Base-by-base conservation (phyloP, 2,113 vertebrate species). In the Oreochromis spilurus region DNA sequence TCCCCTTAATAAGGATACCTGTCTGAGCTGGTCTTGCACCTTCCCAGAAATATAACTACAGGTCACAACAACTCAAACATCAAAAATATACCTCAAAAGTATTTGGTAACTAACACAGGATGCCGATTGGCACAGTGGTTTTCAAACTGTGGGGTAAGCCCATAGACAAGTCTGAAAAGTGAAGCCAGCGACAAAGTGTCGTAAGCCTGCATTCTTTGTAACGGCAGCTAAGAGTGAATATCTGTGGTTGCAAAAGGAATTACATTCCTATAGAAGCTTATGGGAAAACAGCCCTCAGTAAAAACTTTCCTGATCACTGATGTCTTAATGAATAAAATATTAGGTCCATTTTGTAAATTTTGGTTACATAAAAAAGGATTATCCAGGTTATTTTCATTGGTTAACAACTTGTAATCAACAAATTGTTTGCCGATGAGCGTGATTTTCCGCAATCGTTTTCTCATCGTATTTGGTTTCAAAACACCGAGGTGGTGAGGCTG, bases 281-380 rank as follows among this genome's bases (percentile, higher is more conserved):
- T 50, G 43, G 43, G 43, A 75, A 31, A 0, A 50, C 2, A 0
- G 2, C 6, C 1, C 9, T 19, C 16, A 19, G 0, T 29, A 72
- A 17, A 11, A 45, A 29, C 67, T 0, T 48, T 75, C 21, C 40
- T 75, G 70, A 9, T 48, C 60, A 65, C 19, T 2, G 34, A 65
- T 65, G 24, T 0, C 0, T 29, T 29, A 1, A 1, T 19, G 16
- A 50, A 4, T 75, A 48, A 48, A 75, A 12, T 5, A 48, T 75
- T 0, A 11, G 5, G 4, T 29, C 26, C 43, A 12, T 50, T 75
- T 75, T 48, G 70, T 75, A 50, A 0, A 50, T 75, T 75, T 2
- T 50, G 70, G 24, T 29, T 0, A 19, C 14, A 48, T 29, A 1
- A 26, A 45, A 24, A 26, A 0, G 5, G 21, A 31, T 75, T 75